Percentiles rank a stretch among this genome's conserved stretches.
These are phyloP conservation scores for Hydractinia echinata DNA, from an alignment of 30 jellyfish, hydroid and myxozoan species.

Conservation along the genomic window DNA sequence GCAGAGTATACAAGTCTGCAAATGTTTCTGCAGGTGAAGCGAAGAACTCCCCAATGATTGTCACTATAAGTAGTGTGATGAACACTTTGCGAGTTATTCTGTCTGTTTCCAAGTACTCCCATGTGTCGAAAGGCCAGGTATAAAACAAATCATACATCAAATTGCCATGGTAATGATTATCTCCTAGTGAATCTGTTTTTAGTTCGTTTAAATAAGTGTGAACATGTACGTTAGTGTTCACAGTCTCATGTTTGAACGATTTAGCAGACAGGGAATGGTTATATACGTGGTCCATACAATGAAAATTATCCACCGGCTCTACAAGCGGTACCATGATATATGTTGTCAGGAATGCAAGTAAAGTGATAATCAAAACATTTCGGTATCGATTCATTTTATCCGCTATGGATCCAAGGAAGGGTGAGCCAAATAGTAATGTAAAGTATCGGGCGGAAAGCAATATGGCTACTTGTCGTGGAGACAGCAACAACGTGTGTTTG, in stretches of 20 bases:
- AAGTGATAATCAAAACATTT: conserved; percentile 42
- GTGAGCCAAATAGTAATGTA: conserved; percentile 66
- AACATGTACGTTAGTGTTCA: not conserved
- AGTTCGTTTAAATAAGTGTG: not conserved
- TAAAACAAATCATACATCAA: conserved; percentile 53
- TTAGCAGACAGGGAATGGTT: not conserved
- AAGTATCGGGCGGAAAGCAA: conserved; percentile 59
- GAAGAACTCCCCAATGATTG: conserved; percentile 71
- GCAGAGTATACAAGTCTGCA: conserved; percentile 82
- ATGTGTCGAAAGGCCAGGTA: conserved; percentile 69
- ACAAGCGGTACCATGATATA: conserved; percentile 48
- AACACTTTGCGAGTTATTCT: conserved; percentile 41
- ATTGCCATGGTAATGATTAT: conserved; percentile 51
- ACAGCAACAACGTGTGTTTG: conserved; percentile 67
- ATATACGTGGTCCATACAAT: conserved; percentile 33
- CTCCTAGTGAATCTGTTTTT: not conserved
- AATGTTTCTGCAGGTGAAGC: conserved; percentile 85
- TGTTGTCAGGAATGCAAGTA: conserved; percentile 45
- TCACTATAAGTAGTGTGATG: conserved; percentile 30
- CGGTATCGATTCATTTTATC: conserved; percentile 64
- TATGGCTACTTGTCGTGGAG: conserved; percentile 66
- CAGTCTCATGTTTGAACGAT: not conserved
- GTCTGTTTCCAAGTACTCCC: conserved; percentile 52
- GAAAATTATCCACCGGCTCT: conserved; percentile 59
- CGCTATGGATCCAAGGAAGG: conserved; percentile 69